phyloP scores from a whole-genome alignment of 2,888 invertebrate genomes.

The Dolichomitus sp. region DNA sequence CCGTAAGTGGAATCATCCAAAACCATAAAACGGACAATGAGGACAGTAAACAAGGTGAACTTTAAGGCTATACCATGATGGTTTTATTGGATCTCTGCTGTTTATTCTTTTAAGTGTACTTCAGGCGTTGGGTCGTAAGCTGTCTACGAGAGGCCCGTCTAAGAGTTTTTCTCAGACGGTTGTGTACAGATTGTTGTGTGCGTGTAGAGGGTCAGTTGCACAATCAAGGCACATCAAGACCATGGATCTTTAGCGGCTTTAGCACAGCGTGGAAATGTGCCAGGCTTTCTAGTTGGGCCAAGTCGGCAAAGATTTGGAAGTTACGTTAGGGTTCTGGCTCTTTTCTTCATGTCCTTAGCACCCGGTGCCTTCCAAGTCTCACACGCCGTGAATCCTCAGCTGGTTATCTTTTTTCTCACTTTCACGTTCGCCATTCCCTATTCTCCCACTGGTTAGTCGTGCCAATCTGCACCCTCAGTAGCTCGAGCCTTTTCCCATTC shows the following conservation, averaged over 20 bases:
- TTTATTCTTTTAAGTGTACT: constrained; percentile 1
- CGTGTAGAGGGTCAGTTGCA: constrained; percentile 24
- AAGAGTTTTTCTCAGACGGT: background rate
- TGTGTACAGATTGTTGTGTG: constrained; percentile 2
- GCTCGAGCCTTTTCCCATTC: constrained; percentile 45
- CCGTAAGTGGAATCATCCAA: background rate
- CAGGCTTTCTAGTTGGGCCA: constrained; percentile 44
- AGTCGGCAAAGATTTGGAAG: constrained; percentile 58
- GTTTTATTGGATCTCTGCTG: constrained; percentile 3
- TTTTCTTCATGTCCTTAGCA: constrained; percentile 81
- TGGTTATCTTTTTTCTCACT: constrained; percentile 47
- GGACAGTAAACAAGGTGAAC: background rate
- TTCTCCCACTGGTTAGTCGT: constrained; percentile 50
- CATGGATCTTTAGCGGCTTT: constrained; percentile 38
- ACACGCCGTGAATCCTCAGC: constrained; percentile 49
- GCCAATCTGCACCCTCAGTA: constrained; percentile 57
- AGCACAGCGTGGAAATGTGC: constrained; percentile 42
- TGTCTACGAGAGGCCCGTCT: background rate
- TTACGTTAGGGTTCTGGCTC: constrained; percentile 38
- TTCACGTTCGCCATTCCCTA: background rate
- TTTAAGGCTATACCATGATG: background rate
- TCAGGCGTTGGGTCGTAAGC: background rate
- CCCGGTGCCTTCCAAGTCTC: constrained; percentile 45
- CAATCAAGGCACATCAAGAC: constrained; percentile 26
- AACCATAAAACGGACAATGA: constrained; percentile 2